A percentile compares a stretch with the other conserved stretches of the same genome.
Evolutionary conservation across 2,888 invertebrate species (phyloP).

Genomic region (Ormyrus pomaceus): DNA sequence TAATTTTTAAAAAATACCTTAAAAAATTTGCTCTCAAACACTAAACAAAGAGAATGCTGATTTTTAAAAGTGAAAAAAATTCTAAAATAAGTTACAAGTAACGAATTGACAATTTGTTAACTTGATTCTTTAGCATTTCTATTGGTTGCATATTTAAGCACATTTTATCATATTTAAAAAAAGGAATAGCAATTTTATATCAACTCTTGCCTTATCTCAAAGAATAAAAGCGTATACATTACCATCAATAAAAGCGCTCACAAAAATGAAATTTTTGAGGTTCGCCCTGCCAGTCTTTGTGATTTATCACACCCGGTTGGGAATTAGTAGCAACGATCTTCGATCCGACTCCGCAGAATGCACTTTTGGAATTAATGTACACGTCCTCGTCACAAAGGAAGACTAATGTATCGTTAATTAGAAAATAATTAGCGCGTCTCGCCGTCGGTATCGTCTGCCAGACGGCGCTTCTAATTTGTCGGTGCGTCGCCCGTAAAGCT

Average conservation of each 20-base stretch:
- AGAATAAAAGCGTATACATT: no score
- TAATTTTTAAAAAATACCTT: no score
- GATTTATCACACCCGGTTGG: slow-evolving; percentile 38
- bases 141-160: no score
- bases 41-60: no score
- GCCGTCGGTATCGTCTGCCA: slow-evolving; percentile 50
- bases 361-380: slow-evolving; percentile 54
- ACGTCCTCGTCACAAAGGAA: slow-evolving; percentile 39
- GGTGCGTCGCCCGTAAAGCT: slow-evolving; percentile 16
- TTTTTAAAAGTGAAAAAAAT: no score
- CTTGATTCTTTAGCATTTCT: no score
- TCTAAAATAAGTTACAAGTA: no score
- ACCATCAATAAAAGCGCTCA: not conserved
- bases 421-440: slow-evolving; percentile 63
- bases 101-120: no score
- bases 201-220: no score
- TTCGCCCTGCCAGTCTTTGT: not conserved
- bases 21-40: no score
- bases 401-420: slow-evolving; percentile 65
- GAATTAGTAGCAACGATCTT: slow-evolving; percentile 51
- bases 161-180: no score
- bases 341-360: slow-evolving; percentile 45
- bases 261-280: not conserved
- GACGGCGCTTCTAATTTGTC: slow-evolving; percentile 49
- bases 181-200: no score